phyloP scores from a whole-genome alignment of 2,113 vertebrate species.

The Pleuronectes platessa region DNA sequence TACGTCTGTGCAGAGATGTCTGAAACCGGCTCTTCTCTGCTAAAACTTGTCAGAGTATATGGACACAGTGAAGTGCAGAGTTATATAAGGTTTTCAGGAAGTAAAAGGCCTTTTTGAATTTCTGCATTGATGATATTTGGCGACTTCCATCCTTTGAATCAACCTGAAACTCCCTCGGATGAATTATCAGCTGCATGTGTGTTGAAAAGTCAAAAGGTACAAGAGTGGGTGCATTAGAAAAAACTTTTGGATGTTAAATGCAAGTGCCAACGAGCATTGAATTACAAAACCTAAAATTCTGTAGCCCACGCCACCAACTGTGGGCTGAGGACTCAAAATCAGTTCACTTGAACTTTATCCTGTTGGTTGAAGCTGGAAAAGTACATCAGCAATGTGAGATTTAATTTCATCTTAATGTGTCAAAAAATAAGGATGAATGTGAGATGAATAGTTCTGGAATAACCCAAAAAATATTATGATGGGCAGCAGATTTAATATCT shows the following conservation, averaged over 20 bases:
- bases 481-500: too few relatives aligned
- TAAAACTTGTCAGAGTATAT: too few relatives aligned
- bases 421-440: too few relatives aligned
- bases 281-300: not conserved
- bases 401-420: not conserved
- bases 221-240: not conserved
- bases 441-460: too few relatives aligned
- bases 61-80: not conserved
- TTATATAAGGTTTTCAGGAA: not conserved
- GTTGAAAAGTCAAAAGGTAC: not conserved
- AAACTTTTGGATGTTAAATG: not conserved
- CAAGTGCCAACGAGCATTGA: not conserved
- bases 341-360: not conserved
- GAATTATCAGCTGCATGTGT: not conserved
- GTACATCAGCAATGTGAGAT: not conserved
- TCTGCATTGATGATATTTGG: not conserved
- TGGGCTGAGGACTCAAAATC: not conserved
- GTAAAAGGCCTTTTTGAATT: not conserved
- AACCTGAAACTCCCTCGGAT: not conserved
- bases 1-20: too few relatives aligned
- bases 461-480: too few relatives aligned
- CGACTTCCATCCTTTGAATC: not conserved
- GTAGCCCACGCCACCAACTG: not conserved
- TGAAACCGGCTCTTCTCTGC: too few relatives aligned
- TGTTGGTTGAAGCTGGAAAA: not conserved